phyloP scores from a whole-genome alignment of 2,113 vertebrate genomes.

The Zapus hudsonius region DNA sequence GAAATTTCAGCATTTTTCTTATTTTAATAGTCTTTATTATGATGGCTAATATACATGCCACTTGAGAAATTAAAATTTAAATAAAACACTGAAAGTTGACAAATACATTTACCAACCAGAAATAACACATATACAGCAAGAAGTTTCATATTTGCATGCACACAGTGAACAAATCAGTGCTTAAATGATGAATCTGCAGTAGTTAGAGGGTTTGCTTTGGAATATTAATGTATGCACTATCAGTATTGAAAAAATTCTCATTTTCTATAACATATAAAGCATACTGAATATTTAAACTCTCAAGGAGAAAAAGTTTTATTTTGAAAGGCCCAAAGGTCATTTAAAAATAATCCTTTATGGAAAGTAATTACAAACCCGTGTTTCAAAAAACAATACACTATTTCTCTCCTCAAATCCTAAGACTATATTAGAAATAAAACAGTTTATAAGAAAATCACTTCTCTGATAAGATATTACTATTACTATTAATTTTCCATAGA shows the following conservation, averaged over 20 bases:
- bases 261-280: slow-evolving; percentile 21
- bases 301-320: slow-evolving; percentile 23
- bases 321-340: slow-evolving; percentile 21
- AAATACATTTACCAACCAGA: slow-evolving; percentile 45
- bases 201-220: slow-evolving; percentile 22
- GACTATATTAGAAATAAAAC: not conserved
- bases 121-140: not conserved
- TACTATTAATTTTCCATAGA: not conserved
- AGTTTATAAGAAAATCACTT: not conserved
- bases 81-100: slow-evolving; percentile 22
- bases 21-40: slow-evolving; percentile 28
- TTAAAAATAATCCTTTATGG: not conserved
- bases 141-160: slow-evolving; percentile 54
- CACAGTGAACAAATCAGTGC: slow-evolving; percentile 8
- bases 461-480: slow-evolving; percentile 32
- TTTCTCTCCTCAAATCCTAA: not conserved
- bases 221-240: slow-evolving; percentile 60
- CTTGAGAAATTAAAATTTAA: slow-evolving; percentile 3
- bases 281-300: slow-evolving; percentile 53
- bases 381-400: slow-evolving; percentile 21
- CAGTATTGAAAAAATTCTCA: not conserved
- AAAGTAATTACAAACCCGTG: not conserved
- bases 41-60: not conserved
- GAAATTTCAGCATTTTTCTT: too few species aligned
- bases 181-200: slow-evolving; percentile 1